Percentiles rank a stretch among this genome's conserved stretches.
phyloP scores from a whole-genome alignment of 2,797 vertebrate genomes.

The Hypotaenidia okinawae region DNA sequence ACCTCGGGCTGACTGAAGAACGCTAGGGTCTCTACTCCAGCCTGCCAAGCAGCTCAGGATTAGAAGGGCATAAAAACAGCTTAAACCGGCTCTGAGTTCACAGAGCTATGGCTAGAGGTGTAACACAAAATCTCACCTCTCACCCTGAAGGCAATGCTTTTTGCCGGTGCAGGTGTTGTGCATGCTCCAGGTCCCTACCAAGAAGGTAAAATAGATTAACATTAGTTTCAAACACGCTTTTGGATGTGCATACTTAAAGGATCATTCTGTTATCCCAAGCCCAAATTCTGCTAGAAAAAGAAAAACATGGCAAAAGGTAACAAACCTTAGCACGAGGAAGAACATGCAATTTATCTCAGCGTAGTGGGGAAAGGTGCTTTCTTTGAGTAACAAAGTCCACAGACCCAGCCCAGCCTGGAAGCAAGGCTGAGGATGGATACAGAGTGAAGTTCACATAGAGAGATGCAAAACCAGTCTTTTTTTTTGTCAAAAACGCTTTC shows the following conservation, averaged over 20 bases:
- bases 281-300: background rate
- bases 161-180: background rate
- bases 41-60: background rate
- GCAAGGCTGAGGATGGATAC: background rate
- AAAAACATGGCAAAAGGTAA: background rate
- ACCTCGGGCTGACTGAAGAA: background rate
- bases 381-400: background rate
- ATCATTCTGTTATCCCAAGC: background rate
- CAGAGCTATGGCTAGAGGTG: background rate
- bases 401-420: background rate
- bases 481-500: background rate
- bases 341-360: background rate
- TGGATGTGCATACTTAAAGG: background rate
- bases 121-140: background rate
- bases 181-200: background rate
- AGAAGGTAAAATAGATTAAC: background rate
- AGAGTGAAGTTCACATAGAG: background rate
- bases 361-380: background rate
- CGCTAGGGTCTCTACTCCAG: background rate
- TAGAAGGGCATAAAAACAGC: background rate
- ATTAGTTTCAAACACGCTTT: background rate
- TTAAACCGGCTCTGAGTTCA: background rate
- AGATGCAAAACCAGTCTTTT: background rate
- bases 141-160: background rate
- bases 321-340: background rate